Evolutionary conservation across 2,888 invertebrate species (phyloP).

Genomic region (Marronus borbonicus): DNA sequence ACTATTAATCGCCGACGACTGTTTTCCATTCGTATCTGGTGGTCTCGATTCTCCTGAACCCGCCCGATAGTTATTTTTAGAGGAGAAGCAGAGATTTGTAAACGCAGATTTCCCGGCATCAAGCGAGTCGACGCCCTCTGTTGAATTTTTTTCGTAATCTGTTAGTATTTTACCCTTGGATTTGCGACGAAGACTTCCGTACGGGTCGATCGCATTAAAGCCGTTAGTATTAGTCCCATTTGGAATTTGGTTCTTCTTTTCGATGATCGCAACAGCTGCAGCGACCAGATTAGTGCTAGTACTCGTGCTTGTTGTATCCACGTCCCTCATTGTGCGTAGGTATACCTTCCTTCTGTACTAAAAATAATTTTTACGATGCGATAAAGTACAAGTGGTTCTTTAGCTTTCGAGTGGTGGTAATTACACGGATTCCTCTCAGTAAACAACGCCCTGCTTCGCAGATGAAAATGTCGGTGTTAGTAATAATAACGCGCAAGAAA

Average conservation of each 20-base stretch:
- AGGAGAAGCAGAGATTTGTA: conserved; percentile 49
- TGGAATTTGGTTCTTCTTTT: conserved; percentile 65
- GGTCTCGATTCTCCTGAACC: conserved; percentile 55
- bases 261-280: conserved; percentile 72
- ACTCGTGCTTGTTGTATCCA: conserved; percentile 8
- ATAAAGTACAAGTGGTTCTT: conserved; percentile 27
- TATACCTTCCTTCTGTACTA: not conserved
- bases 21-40: conserved; percentile 66
- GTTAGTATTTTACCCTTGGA: not conserved
- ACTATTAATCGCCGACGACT: conserved; percentile 37
- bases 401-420: conserved; percentile 29
- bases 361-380: conserved; percentile 28
- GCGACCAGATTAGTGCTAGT: conserved; percentile 73
- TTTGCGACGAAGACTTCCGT: conserved; percentile 25
- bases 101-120: conserved; percentile 40
- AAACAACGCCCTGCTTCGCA: conserved; percentile 60
- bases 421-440: conserved; percentile 22
- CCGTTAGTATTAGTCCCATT: conserved; percentile 69
- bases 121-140: conserved; percentile 36
- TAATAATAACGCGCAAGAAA: conserved; percentile 30
- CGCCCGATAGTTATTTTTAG: conserved; percentile 60
- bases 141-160: conserved; percentile 27
- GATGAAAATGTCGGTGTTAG: conserved; percentile 43
- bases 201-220: conserved; percentile 24
- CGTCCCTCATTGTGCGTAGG: conserved; percentile 23